A percentile compares a stretch with the other conserved stretches of the same genome.
Evolutionary conservation across 2,888 invertebrate genomes (phyloP).

Genomic region (Magallana nippona): DNA sequence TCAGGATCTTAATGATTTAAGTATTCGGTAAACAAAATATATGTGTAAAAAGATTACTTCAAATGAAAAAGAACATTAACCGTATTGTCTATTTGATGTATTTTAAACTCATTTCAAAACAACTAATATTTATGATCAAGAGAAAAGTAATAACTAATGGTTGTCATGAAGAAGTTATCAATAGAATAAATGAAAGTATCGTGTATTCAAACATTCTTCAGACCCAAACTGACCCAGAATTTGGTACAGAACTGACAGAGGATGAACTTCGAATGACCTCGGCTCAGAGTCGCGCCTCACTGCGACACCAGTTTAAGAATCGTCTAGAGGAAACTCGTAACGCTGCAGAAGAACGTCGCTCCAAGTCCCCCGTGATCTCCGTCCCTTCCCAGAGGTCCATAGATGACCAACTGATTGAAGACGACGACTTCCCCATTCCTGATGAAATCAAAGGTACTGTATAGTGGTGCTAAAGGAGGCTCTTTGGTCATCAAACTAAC

Average conservation of each 20-base stretch:
- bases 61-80: too few relatives aligned
- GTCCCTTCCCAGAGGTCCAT: constrained; percentile 67
- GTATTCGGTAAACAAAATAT: too few relatives aligned
- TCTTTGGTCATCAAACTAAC: too few relatives aligned
- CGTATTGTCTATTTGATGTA: too few relatives aligned
- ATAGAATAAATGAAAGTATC: neutral
- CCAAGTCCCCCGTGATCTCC: constrained; percentile 70
- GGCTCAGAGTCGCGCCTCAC: constrained; percentile 69
- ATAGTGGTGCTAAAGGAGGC: too few relatives aligned
- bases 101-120: too few relatives aligned
- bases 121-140: too few relatives aligned
- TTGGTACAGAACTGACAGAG: constrained; percentile 53
- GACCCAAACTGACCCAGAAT: constrained; percentile 52
- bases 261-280: constrained; percentile 66
- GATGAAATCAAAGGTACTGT: constrained; percentile 63
- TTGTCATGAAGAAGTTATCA: too few relatives aligned
- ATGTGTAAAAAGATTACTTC: too few relatives aligned
- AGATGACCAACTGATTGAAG: constrained; percentile 70
- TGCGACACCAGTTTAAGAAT: constrained; percentile 68
- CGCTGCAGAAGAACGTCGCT: constrained; percentile 70
- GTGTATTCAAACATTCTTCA: constrained; percentile 27
- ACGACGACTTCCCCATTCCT: constrained; percentile 67
- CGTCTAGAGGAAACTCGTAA: constrained; percentile 67
- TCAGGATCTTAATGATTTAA: too few relatives aligned
- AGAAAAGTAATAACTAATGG: too few relatives aligned